Percentiles rank a stretch among this genome's conserved stretches.
phyloP scores from a whole-genome alignment of 2,113 vertebrate genomes.

The Sinosuthora webbiana region DNA sequence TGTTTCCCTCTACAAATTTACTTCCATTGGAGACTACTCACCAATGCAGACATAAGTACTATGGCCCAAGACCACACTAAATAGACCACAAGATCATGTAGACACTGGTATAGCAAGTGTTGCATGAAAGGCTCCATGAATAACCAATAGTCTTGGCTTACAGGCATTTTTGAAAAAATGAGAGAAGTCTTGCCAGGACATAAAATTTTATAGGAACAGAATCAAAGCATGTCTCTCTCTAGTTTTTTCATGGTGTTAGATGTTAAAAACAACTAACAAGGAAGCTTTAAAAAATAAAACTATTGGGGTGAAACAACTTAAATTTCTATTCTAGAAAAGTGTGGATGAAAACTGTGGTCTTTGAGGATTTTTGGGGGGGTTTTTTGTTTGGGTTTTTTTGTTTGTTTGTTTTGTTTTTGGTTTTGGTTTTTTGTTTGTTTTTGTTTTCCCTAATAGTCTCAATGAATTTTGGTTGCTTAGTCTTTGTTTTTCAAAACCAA shows the following conservation, averaged over 20 bases:
- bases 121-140: neutral
- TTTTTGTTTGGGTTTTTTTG: no score
- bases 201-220: neutral
- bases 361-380: no score
- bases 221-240: neutral
- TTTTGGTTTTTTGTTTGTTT: no score
- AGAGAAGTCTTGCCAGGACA: neutral
- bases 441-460: accelerated
- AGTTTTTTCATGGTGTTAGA: neutral
- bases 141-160: neutral
- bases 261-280: neutral
- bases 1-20: neutral
- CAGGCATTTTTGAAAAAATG: neutral
- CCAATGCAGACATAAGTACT: neutral
- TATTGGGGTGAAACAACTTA: neutral
- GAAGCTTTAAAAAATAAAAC: neutral
- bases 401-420: no score
- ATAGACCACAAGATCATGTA: neutral
- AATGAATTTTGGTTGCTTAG: neutral
- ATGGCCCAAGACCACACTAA: neutral
- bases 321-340: neutral
- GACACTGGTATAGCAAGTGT: neutral
- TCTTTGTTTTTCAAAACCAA: neutral
- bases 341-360: neutral
- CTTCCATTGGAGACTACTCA: neutral